Evolutionary conservation across 2,888 invertebrate genomes (phyloP), one percentile per base, ranked within the genome.

Genomic region (Drosophila stalkeri): DNA sequence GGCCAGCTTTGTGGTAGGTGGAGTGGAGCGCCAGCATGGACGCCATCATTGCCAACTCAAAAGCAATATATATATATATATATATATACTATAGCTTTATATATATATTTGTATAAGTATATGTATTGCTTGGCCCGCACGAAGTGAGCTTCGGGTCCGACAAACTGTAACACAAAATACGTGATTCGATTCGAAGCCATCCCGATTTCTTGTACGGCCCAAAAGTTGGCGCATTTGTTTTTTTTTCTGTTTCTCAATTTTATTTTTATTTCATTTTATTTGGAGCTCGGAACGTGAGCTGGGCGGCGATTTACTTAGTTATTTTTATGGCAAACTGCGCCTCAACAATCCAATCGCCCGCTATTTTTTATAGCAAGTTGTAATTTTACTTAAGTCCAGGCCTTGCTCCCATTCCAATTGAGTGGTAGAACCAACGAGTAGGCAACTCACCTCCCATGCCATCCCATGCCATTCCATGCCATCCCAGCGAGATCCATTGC

Each of bases 131-230:
- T 61, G 62, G 70, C 57, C 44, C 75, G 90, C 86, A 86, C 86
- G 90, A 86, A 80, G 64, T 68, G 47, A 64, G 57, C 72, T 64
- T 71, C 77, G 77, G 65, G 56, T 82, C 54, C 43, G 59, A 84
- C 86, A 75, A 82, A 89, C 76, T 87, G 90, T 87, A 87, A 87
- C 86, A 87, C 90, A 90, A 87, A 87, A 87, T 90, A 90, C 86
- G 86, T 87, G 86, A 87, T 64, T 87, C 82, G 90, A 87, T 80
- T 90, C 51, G 62, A 72, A 69, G 18, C 46, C 49, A 54, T 70
- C 41, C 75, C 75, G 49, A 78, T 72, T 56, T 51, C 33, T 46
- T 59, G 55, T 63, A 56, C 62, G 44, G 44, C 35, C 62, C 41
- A 71, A 72, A 72, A 67, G 63, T 68, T 70, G 72, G 61, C 51